Evolutionary conservation across 2,888 invertebrate species (phyloP), one percentile per base, ranked within the genome.

Genomic region (Caenorhabditis drosophilae): DNA sequence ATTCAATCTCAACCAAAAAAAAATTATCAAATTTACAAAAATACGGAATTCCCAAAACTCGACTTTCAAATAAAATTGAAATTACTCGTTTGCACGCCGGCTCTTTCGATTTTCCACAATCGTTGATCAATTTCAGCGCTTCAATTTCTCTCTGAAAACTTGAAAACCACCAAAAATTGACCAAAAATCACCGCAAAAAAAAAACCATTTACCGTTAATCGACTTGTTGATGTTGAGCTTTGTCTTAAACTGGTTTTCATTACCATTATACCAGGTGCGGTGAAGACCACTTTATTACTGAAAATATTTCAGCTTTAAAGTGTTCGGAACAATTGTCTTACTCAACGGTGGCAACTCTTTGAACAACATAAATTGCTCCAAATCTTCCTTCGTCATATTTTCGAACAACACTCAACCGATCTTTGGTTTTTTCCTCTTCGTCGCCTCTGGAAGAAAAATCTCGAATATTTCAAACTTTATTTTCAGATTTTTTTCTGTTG

Each of bases 21-120:
- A 46, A 11, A 36, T 25, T 35, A 26, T 12, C 36, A 18, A 42
- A 40, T 20, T 25, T 45, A 57, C 50, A 35, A 36, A 48, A 36
- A 16, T 40, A 34, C 26, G 44, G 36, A 26, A 36, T 36, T 1
- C 41, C 18, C 35, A 49, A 42, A 41, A 44, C 31, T 22, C 15
- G 25, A 41, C 35, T 36, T 0, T 50, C 44, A 50, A 45, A 44
- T 15, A 54, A 20, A 34, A 45, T 36, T n/a, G 3, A 34, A 36
- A 56, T 25, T 31, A 46, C 26, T 20, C 36, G 7, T 23, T 41
- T 41, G 7, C 15, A 23, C 15, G 20, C 4, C 18, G 22, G 4
- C 4, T 22, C 23, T 41, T 41, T 23, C 16, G 36, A 36, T n/a
- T 36, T 36, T 4, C 36, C 36, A 7, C 7, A 7, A 7, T 23